phyloP scores from a whole-genome alignment of 2,113 vertebrate genomes.

The Tupaia chinensis region DNA sequence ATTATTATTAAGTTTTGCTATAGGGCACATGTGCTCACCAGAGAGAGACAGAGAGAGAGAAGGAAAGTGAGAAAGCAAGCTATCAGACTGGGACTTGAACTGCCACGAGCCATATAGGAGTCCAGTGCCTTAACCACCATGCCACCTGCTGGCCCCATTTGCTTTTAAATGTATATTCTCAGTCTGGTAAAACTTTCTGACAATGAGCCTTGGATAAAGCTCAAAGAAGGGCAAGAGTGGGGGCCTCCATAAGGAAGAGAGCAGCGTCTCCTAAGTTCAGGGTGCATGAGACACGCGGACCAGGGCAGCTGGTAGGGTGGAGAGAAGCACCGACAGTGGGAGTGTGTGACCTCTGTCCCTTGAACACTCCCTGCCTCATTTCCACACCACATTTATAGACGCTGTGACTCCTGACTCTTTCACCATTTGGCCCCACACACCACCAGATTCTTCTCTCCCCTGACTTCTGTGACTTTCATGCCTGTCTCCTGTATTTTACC shows the following conservation, averaged over 20 bases:
- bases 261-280: neutral
- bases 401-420: neutral
- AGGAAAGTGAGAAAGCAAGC: too few species aligned
- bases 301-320: neutral
- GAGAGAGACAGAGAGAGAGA: too few species aligned
- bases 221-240: neutral
- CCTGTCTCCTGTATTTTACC: neutral
- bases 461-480: neutral
- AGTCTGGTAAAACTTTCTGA: neutral
- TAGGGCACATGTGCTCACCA: too few species aligned
- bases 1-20: too few species aligned
- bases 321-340: neutral
- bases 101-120: too few species aligned
- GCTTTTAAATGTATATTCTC: neutral
- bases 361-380: accelerated
- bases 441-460: neutral
- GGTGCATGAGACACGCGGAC: neutral
- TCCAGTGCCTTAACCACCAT: too few species aligned
- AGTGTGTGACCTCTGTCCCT: neutral
- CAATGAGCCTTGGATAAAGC: neutral
- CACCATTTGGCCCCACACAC: accelerated
- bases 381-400: accelerated
- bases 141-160: neutral
- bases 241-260: neutral
- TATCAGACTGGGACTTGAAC: too few species aligned